These are phyloP conservation scores for Mus spicilegus DNA, from an alignment of 2,113 vertebrate genomes.

Conservation along the genomic window DNA sequence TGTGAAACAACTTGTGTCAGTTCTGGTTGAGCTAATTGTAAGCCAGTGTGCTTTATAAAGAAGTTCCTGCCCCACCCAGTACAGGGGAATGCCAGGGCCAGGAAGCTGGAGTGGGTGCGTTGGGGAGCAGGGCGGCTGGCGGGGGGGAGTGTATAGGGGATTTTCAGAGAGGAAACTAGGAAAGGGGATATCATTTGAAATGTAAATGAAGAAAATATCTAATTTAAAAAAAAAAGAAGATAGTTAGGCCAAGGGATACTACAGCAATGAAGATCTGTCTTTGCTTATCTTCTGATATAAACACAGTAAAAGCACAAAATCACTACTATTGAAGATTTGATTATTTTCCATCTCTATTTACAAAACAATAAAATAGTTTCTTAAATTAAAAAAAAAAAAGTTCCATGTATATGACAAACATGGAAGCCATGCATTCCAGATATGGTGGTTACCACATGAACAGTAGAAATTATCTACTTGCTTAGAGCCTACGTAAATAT, in stretches of 20 bases:
- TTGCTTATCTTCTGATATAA: background rate
- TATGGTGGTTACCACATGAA: background rate
- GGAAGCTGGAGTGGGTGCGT: too few relatives aligned
- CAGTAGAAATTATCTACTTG: background rate
- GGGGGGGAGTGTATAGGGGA: too few relatives aligned
- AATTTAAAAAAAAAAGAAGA: background rate
- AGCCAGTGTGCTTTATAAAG: background rate
- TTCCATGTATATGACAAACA: background rate
- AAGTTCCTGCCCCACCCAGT: too few relatives aligned
- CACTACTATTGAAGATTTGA: background rate
- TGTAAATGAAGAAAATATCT: too few relatives aligned
- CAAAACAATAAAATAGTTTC: background rate
- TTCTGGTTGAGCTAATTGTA: background rate
- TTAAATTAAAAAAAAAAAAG: background rate
- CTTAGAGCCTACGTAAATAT: background rate
- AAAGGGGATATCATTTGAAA: too few relatives aligned
- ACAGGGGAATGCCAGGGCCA: too few relatives aligned
- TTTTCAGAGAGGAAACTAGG: too few relatives aligned
- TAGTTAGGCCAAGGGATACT: background rate
- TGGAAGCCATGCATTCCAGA: background rate
- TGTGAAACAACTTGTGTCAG: background rate
- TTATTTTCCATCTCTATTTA: background rate
- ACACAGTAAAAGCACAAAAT: slow-evolving; percentile 25
- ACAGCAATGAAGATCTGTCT: background rate
- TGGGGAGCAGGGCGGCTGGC: too few relatives aligned